Base-by-base conservation (phyloP, 2,113 vertebrate genomes). In the Eidolon helvum region DNA sequence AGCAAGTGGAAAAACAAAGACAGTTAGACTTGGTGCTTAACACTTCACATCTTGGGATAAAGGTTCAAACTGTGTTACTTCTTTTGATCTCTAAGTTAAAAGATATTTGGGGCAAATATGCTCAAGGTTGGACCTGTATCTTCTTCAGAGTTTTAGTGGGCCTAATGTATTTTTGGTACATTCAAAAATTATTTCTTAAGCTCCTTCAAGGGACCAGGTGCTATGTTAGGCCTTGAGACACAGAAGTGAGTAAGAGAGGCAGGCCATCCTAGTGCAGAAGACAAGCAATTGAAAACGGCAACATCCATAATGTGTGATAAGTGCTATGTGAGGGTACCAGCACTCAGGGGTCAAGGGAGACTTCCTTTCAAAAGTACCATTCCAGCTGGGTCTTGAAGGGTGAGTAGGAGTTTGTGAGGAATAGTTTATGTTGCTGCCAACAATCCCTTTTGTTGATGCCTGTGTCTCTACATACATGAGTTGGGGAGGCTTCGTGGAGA, bases 1-100 rank as follows among this genome's bases (percentile, higher is more conserved):
- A 96, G 89, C 61, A 71, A 59, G 63, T 50, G 14, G 15, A 86
- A 93, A 97, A 68, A 28, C 77, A 61, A 92, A 69, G 45, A 38
- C 12, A 53, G 7, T 84, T 77, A 22, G 50, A 14, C 11, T 48
- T 78, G 53, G 50, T 82, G n/a, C 43, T 66, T 93, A 71, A 43
- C 1, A 87, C 50, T 45, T 72, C 57, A 88, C n/a, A 16, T 57
- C 43, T 74, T 84, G 5, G 63, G n/a, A 85, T 61, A 53, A 96
- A 95, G 4, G 3, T 91, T 93, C 66, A 57, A 43, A 74, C 33
- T 86, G 18, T 86, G 35, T 79, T 90, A 55, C 19, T 96, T 84
- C 11, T 35, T 43, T 85, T 50, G 18, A 14, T 93, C 22, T 50
- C 53, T 71, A 80, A 66, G 40, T 7, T 68, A 59, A 94, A 94